Base-by-base conservation (phyloP, 1,140 invertebrate genomes). In the Paralvinella palmiformis region DNA sequence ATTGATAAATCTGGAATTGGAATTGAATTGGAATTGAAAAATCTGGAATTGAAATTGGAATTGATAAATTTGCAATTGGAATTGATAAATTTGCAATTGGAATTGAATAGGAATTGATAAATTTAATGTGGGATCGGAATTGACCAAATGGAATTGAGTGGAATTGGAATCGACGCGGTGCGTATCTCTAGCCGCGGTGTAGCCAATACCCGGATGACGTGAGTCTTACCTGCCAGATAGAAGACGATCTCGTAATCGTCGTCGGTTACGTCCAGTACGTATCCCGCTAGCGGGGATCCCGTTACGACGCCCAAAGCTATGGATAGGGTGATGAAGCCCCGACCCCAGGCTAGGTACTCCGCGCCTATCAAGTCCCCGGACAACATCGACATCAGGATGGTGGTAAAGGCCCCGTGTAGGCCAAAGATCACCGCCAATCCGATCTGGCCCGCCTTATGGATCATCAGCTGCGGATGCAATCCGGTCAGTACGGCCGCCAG, bases 141-240 rank as follows among this genome's bases (percentile, higher is more conserved):
- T n/a, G n/a, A n/a, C n/a, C n/a, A n/a, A n/a, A n/a, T n/a, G n/a
- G n/a, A n/a, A n/a, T n/a, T n/a, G n/a, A n/a, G n/a, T n/a, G n/a
- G n/a, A n/a, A n/a, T n/a, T n/a, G n/a, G n/a, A n/a, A n/a, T n/a
- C n/a, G n/a, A n/a, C n/a, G n/a, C n/a, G n/a, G n/a, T n/a, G n/a
- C n/a, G n/a, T n/a, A n/a, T n/a, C n/a, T n/a, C n/a, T n/a, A n/a
- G n/a, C n/a, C n/a, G n/a, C n/a, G n/a, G n/a, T n/a, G n/a, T n/a
- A n/a, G n/a, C n/a, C n/a, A n/a, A n/a, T n/a, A n/a, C n/a, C n/a
- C n/a, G n/a, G n/a, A n/a, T n/a, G n/a, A n/a, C n/a, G n/a, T n/a
- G n/a, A n/a, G n/a, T n/a, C n/a, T n/a, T 67, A 78, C 76, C 76
- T 59, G 75, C 76, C 37, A 74, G 37, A 65, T 78, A 78, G 68